phyloP scores from a whole-genome alignment of 2,113 vertebrate species.

The Hippocampus zosterae region DNA sequence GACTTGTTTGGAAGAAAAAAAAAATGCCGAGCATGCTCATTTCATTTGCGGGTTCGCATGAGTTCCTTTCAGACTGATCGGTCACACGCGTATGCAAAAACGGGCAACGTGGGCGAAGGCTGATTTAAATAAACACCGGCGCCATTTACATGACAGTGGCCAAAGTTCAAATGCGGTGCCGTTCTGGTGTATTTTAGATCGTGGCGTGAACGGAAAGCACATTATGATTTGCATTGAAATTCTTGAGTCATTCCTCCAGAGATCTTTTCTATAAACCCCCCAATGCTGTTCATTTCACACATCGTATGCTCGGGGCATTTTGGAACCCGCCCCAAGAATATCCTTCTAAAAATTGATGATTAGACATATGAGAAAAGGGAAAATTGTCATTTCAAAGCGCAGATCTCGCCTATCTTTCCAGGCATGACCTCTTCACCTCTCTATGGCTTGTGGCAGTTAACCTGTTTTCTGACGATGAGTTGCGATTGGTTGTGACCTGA shows the following conservation, averaged over 20 bases:
- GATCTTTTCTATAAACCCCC: neutral
- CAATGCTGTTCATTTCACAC: neutral
- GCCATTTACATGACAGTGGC: slow-evolving; percentile 18
- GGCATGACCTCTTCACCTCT: too few species aligned
- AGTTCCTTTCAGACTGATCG: slow-evolving; percentile 6
- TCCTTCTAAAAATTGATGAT: too few species aligned
- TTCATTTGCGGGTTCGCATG: neutral
- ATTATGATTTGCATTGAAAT: neutral
- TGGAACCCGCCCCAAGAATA: too few species aligned
- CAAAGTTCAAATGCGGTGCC: slow-evolving; percentile 18
- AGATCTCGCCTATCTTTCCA: too few species aligned
- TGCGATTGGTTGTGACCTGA: too few species aligned
- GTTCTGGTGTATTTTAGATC: neutral
- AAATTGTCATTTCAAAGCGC: too few species aligned
- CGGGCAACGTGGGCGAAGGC: neutral
- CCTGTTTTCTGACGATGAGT: too few species aligned
- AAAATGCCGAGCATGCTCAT: neutral
- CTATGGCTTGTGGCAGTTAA: too few species aligned
- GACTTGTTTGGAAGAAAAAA: neutral
- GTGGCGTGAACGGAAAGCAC: slow-evolving; percentile 5
- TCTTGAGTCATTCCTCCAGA: neutral
- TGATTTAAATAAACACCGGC: slow-evolving; percentile 8
- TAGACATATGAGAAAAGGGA: too few species aligned
- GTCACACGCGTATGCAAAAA: neutral
- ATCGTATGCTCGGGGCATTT: too few species aligned